phyloP scores from a whole-genome alignment of 2,113 vertebrate species.

The Natator depressus region DNA sequence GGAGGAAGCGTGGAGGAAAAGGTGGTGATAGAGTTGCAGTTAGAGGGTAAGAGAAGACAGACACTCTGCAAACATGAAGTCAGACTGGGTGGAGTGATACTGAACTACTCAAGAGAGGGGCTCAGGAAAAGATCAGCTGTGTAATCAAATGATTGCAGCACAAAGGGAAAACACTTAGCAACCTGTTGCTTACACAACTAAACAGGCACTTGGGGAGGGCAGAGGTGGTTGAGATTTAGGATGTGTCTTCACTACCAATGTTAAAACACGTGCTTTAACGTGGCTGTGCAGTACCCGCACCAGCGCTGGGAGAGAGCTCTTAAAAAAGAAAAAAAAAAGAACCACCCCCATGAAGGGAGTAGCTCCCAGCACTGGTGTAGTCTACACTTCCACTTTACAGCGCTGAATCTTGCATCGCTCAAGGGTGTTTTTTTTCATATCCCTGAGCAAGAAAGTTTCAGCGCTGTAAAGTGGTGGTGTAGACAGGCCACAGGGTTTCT shows the following conservation, averaged over 20 bases:
- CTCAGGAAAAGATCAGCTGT: not conserved
- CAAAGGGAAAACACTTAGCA: not conserved
- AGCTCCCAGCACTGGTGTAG: no score
- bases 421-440: no score
- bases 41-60: not conserved
- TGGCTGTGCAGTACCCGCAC: no score
- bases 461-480: no score
- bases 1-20: not conserved
- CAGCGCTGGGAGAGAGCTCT: no score
- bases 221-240: not conserved
- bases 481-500: not conserved
- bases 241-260: no score
- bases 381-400: no score
- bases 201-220: not conserved
- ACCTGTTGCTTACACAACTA: conserved; percentile 5
- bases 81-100: not conserved
- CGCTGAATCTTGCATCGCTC: no score
- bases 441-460: no score
- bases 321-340: no score
- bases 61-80: not conserved
- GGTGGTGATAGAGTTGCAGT: not conserved
- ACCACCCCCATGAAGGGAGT: no score
- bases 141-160: not conserved
- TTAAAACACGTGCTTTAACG: no score
- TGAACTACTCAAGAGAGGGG: not conserved